Evolutionary conservation across 2,113 vertebrate genomes (phyloP).

Genomic region (Puffinus mauretanicus): DNA sequence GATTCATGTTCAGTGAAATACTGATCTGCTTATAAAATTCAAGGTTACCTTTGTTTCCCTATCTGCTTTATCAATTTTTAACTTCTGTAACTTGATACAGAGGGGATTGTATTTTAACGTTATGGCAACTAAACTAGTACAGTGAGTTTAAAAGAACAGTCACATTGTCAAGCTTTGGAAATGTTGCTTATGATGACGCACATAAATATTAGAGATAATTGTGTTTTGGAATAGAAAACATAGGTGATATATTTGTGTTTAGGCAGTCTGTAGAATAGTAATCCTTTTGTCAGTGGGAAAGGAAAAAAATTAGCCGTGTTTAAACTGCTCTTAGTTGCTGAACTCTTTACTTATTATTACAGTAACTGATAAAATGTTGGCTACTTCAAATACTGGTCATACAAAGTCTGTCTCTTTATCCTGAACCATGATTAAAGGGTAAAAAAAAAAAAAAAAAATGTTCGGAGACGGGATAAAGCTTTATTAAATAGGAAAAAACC

Average conservation of each 20-base stretch:
- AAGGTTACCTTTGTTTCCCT: constrained; percentile 11
- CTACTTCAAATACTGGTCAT: background rate
- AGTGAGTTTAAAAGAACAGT: constrained; percentile 49
- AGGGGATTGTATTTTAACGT: background rate
- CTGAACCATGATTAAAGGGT: background rate
- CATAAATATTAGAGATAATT: background rate
- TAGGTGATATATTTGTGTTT: background rate
- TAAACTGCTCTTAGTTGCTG: background rate
- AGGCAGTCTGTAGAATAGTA: background rate
- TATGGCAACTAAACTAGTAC: background rate
- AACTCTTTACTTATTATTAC: background rate
- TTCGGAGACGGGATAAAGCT: background rate
- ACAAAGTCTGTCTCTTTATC: background rate
- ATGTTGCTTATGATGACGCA: background rate
- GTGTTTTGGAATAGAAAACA: background rate
- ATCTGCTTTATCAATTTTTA: constrained; percentile 17
- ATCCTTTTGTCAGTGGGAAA: constrained; percentile 10
- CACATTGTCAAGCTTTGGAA: constrained; percentile 4
- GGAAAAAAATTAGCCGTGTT: background rate
- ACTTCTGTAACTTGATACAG: constrained; percentile 37
- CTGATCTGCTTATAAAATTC: background rate
- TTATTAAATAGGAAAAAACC: background rate
- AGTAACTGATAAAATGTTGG: background rate
- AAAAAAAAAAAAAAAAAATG: background rate
- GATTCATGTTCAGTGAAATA: background rate